A percentile compares a stretch with the other conserved stretches of the same genome.
Conservation (phyloP, 2,888 invertebrate genomes). For the Petrophora chlorosata region DNA sequence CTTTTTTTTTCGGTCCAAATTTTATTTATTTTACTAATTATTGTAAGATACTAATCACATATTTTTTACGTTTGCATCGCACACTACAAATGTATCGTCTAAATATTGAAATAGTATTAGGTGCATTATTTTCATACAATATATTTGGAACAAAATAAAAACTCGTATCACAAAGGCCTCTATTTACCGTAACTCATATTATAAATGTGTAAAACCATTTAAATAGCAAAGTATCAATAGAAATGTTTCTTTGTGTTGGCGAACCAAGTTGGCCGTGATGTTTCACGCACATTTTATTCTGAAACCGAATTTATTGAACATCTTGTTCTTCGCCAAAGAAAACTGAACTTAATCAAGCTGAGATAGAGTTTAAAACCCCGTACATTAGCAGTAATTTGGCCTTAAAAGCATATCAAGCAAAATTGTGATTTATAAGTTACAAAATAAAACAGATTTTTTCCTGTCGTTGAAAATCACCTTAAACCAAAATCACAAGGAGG, state of each 20-base stretch:
- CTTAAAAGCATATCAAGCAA: constrained; percentile 1
- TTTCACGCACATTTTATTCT: constrained; percentile 80
- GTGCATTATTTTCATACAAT: constrained; percentile 81
- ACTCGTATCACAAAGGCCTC: constrained; percentile 62
- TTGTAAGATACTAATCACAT: too few relatives aligned
- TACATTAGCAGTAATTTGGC: neutral
- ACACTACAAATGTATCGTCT: constrained; percentile 38
- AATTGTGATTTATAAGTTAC: constrained; percentile 14
- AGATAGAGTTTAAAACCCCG: constrained; percentile 31
- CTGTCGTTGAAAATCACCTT: constrained; percentile 31
- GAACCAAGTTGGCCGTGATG: constrained; percentile 82
- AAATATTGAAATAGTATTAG: constrained; percentile 79
- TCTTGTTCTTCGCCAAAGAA: constrained; percentile 20
- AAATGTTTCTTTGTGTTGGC: constrained; percentile 80
- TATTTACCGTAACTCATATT: constrained; percentile 81
- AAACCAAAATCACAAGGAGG: constrained; percentile 55
- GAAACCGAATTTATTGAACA: constrained; percentile 54
- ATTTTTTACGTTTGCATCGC: constrained; percentile 18
- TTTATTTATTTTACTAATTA: too few relatives aligned
- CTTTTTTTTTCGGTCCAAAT: too few relatives aligned
- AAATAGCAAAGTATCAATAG: constrained; percentile 80
- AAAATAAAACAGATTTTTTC: constrained; percentile 13
- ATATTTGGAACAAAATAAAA: constrained; percentile 72
- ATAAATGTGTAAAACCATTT: constrained; percentile 84
- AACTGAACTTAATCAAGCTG: constrained; percentile 27